phyloP scores from a whole-genome alignment of 2,797 vertebrate species.

The Mionectes olivaceus region DNA sequence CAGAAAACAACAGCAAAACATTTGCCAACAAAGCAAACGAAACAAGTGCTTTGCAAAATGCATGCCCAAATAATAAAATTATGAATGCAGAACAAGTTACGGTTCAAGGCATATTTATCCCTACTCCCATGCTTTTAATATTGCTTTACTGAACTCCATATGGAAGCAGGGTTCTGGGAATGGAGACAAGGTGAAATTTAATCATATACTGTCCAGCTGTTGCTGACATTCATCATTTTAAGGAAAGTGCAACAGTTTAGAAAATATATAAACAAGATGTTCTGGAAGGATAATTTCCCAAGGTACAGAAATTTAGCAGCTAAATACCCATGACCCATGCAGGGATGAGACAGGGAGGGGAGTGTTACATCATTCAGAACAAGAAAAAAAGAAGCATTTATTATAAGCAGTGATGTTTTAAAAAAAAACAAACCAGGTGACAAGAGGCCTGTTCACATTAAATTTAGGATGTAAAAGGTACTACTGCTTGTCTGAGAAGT shows the following conservation, averaged over 20 bases:
- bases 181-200: conserved; percentile 59
- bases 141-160: conserved; percentile 40
- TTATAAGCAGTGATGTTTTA: neutral
- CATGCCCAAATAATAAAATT: neutral
- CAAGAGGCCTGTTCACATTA: neutral
- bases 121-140: neutral
- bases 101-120: conserved; percentile 11
- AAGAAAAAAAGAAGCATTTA: neutral
- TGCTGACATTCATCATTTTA: conserved; percentile 61
- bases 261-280: conserved; percentile 65
- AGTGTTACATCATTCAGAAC: conserved; percentile 13
- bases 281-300: conserved; percentile 50
- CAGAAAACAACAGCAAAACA: neutral
- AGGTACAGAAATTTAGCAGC: conserved; percentile 49
- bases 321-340: conserved; percentile 23
- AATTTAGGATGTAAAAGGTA: neutral
- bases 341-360: neutral
- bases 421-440: neutral
- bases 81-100: neutral
- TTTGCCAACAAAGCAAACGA: conserved; percentile 18
- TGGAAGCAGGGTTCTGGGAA: conserved; percentile 56
- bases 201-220: conserved; percentile 58
- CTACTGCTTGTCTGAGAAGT: conserved; percentile 2
- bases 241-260: conserved; percentile 49
- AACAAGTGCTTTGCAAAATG: neutral